Evolutionary conservation across 1,140 invertebrate species (phyloP), one percentile per base, ranked within the genome.

Genomic region (Halyomorpha halys): DNA sequence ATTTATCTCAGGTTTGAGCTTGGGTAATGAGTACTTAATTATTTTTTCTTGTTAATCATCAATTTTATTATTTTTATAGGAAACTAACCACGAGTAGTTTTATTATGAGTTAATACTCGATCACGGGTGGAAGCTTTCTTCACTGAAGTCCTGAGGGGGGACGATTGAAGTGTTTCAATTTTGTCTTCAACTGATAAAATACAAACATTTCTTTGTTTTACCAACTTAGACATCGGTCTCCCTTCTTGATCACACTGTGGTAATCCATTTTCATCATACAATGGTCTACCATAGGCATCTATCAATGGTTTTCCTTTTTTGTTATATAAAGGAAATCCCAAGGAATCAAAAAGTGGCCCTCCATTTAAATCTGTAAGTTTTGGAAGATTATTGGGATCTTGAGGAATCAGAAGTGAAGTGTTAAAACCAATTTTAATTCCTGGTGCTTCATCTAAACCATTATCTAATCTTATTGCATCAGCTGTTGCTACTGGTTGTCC

Each of bases 341-440:
- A 65, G 30, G 61, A 47, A 53, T 65, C 64, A 53, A 61, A 61
- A 21, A 65, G 25, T n/a, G 64, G 64, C 1, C 64, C 64, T 30
- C 64, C 64, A n/a, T 53, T 53, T 19, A 27, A 23, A 53, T 65
- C 64, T 34, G 9, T 51, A 11, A 65, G 3, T 47, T 51, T 54
- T 44, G 56, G 21, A 21, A 19, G n/a, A 16, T 21, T 21, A 27
- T 21, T 16, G 23, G 23, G 18, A 25, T 23, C 23, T 8, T 21
- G 53, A 19, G 23, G 19, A 23, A 23, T 21, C 13, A 39, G 13
- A 13, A 3, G 11, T 2, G 34, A 39, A 13, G 34, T 11, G 11
- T 39, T 9, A 39, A 39, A 39, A 13, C 13, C 34, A 39, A 39
- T 39, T 39, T 13, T 13, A 39, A 39, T 39, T 1, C 34, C 34